Conservation (phyloP, 2,797 vertebrate species). For the Psittacula echo region DNA sequence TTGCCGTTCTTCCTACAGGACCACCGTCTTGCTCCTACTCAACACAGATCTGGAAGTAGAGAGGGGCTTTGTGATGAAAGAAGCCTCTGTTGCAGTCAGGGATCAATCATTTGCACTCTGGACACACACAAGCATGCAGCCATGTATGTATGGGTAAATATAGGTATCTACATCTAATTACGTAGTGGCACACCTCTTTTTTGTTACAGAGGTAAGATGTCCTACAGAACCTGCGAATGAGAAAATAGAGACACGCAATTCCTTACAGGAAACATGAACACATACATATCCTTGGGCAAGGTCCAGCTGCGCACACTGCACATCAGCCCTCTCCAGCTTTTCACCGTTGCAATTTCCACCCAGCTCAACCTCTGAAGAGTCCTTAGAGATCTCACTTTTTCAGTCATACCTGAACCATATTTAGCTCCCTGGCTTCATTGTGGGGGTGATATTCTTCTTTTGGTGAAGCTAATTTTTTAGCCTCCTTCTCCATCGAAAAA, state of each 20-base stretch:
- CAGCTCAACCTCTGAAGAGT: not conserved
- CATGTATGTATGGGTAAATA: not conserved
- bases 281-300: not conserved
- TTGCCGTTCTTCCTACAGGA: not conserved
- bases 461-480: not conserved
- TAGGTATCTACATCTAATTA: not conserved
- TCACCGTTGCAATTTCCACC: not conserved
- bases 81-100: not conserved
- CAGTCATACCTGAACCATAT: rapidly evolving
- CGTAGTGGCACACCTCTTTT: rapidly evolving
- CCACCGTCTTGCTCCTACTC: not conserved
- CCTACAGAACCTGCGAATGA: not conserved
- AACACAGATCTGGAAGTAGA: not conserved
- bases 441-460: not conserved
- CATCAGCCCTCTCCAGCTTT: not conserved
- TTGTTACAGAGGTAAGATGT: not conserved
- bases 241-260: not conserved
- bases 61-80: not conserved
- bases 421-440: not conserved
- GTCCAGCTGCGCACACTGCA: rapidly evolving
- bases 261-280: not conserved
- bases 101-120: not conserved
- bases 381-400: not conserved
- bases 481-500: not conserved
- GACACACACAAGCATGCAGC: not conserved